phyloP scores from a whole-genome alignment of 2,888 invertebrate genomes.

The Andrena hattorfiana region DNA sequence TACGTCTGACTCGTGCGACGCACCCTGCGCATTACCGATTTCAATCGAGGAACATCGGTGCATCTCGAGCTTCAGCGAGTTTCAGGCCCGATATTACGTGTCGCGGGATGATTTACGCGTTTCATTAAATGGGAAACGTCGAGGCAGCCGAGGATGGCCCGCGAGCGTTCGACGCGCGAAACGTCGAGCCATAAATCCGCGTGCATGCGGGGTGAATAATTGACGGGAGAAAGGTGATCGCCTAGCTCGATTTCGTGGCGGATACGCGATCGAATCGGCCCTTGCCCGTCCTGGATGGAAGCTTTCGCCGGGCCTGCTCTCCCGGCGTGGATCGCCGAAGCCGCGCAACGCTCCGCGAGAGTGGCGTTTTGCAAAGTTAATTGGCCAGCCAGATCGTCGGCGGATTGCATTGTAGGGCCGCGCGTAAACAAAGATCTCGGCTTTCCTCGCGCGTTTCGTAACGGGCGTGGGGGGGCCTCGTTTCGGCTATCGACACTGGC shows the following conservation, averaged over 20 bases:
- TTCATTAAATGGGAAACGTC: constrained; percentile 20
- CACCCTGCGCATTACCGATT: not conserved
- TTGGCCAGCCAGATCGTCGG: constrained; percentile 32
- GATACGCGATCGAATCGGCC: not conserved
- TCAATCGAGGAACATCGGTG: not conserved
- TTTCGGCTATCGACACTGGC: constrained; percentile 48
- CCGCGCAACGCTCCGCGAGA: not conserved
- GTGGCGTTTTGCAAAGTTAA: constrained; percentile 50
- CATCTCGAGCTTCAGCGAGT: not conserved
- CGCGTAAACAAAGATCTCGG: constrained; percentile 46
- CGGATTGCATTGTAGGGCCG: constrained; percentile 32
- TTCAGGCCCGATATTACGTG: constrained; percentile 10
- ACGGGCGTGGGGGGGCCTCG: constrained; percentile 16
- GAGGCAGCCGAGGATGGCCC: not conserved
- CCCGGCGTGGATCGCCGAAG: not conserved
- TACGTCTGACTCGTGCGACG: no score
- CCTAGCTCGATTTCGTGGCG: not conserved
- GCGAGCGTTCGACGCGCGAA: constrained; percentile 8
- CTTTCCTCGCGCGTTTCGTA: constrained; percentile 53
- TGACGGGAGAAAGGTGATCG: constrained; percentile 11
- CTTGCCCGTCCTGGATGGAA: not conserved
- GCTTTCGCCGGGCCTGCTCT: not conserved
- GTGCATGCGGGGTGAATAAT: constrained; percentile 20
- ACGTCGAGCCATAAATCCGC: constrained; percentile 26
- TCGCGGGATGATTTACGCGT: constrained; percentile 19